Evolutionary conservation across 2,888 invertebrate species (phyloP), one percentile per base, ranked within the genome.

Genomic region (Campoplex nolae): DNA sequence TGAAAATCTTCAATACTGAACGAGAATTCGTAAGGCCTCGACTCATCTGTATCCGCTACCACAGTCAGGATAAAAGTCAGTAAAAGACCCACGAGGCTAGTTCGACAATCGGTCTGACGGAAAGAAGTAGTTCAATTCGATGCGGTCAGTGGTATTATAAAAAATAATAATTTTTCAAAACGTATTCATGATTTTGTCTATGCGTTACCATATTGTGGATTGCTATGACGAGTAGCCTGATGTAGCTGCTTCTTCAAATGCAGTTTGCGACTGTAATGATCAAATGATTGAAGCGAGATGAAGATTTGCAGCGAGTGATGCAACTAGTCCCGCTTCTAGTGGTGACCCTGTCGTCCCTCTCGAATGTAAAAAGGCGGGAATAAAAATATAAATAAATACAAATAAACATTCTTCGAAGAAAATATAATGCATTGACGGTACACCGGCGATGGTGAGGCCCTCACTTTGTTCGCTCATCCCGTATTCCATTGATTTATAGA

Each of bases 1-100:
- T 62, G 62, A 62, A 62, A 62, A 62, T 62, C 62, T 16, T 62
- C 62, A 32, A 62, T 62, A 62, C 32, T 62, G 62, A 62, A 62
- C 1, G 62, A 32, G 32, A 62, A 62, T 62, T 62, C 62, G 62
- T 62, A 62, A 32, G 62, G 62, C 28, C 16, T 62, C 32, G 16
- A 16, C 16, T 62, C 62, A 6, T 28, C 32, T 7, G 62, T 62
- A 6, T 32, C 32, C 13, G 32, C 62, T 16, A 32, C 62, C 11
- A 32, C 62, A 28, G 16, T 62, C 16, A 62, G 7, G 16, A 62
- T 6, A 16, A 13, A 32, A 62, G 2, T 16, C 16, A 62, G 16
- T 2, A 32, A 62, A 62, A 62, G 32, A 3, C 16, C 9, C 62
- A 62, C 16, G 7, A 32, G 16, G 3, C 32, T 16, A 4, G 32